Evolutionary conservation across 2,888 invertebrate genomes (phyloP).

Genomic region (Epinotia ramella): DNA sequence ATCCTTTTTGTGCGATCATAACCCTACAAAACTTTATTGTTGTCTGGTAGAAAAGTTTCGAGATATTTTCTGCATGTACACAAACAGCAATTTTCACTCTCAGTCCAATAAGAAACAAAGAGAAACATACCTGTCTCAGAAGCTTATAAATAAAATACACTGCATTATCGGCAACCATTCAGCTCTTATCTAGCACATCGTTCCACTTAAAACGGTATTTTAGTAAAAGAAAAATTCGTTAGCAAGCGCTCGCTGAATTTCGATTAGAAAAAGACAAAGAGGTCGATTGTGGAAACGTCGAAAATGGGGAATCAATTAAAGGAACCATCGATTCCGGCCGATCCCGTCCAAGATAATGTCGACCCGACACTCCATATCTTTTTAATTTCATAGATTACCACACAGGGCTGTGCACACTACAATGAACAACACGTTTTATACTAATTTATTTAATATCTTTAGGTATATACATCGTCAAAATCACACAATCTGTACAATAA

Average conservation of each 20-base stretch:
- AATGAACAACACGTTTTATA: conserved; percentile 60
- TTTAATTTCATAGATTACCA: conserved; percentile 66
- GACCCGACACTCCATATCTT: conserved; percentile 49
- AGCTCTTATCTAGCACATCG: conserved; percentile 28
- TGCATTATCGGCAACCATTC: conserved; percentile 28
- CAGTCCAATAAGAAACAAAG: neutral
- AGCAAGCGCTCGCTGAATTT: conserved; percentile 69
- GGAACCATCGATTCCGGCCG: conserved; percentile 77
- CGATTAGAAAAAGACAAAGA: conserved; percentile 81
- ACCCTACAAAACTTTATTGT: too few species aligned
- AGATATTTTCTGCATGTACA: too few species aligned
- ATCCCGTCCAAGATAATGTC: conserved; percentile 71
- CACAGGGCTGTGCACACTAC: conserved; percentile 22
- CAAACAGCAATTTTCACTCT: neutral
- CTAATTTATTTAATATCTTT: conserved; percentile 79
- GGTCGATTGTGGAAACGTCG: conserved; percentile 66
- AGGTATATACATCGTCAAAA: conserved; percentile 76
- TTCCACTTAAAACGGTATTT: conserved; percentile 50
- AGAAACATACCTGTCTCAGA: conserved; percentile 4
- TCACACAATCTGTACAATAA: conserved; percentile 79
- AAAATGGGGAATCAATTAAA: conserved; percentile 82
- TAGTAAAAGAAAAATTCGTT: conserved; percentile 73
- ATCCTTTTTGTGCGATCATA: too few species aligned
- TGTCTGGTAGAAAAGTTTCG: too few species aligned
- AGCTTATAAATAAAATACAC: conserved; percentile 32